phyloP scores from a whole-genome alignment of 2,113 vertebrate species.

The Emydocephalus ijimae region DNA sequence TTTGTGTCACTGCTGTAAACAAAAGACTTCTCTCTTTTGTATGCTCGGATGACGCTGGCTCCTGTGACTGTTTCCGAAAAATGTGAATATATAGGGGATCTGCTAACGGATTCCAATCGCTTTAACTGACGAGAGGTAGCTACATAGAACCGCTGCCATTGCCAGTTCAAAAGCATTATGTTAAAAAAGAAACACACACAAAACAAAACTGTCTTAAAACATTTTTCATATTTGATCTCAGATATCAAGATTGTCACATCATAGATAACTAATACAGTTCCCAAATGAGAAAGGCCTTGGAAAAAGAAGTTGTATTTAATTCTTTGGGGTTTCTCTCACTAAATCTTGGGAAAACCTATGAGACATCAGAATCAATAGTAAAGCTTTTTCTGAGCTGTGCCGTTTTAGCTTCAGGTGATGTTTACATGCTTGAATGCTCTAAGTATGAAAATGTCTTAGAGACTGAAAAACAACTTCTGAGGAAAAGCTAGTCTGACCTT shows the following conservation, averaged over 20 bases:
- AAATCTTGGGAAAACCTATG: neutral
- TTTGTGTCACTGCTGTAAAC: slow-evolving; percentile 77
- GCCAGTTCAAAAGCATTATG: slow-evolving; percentile 3
- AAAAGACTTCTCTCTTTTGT: slow-evolving; percentile 77
- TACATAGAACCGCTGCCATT: slow-evolving; percentile 88
- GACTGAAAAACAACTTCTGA: neutral
- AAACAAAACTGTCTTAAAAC: neutral
- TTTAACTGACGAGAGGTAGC: slow-evolving; percentile 94
- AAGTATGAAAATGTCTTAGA: neutral
- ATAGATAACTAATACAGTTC: neutral
- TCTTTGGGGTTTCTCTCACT: neutral
- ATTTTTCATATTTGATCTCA: slow-evolving; percentile 26
- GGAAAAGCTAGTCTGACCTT: neutral
- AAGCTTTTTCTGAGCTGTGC: neutral
- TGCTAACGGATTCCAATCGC: slow-evolving; percentile 91
- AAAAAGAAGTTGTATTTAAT: neutral
- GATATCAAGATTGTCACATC: neutral
- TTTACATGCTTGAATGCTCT: neutral
- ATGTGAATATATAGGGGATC: slow-evolving; percentile 96
- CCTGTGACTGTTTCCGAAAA: slow-evolving; percentile 94
- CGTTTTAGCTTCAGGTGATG: neutral
- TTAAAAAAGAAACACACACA: neutral
- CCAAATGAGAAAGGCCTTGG: neutral
- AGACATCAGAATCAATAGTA: neutral
- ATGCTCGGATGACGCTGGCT: slow-evolving; percentile 89